These are phyloP conservation scores for Oreochromis aureus DNA, from an alignment of 2,113 vertebrate species.

Conservation along the genomic window DNA sequence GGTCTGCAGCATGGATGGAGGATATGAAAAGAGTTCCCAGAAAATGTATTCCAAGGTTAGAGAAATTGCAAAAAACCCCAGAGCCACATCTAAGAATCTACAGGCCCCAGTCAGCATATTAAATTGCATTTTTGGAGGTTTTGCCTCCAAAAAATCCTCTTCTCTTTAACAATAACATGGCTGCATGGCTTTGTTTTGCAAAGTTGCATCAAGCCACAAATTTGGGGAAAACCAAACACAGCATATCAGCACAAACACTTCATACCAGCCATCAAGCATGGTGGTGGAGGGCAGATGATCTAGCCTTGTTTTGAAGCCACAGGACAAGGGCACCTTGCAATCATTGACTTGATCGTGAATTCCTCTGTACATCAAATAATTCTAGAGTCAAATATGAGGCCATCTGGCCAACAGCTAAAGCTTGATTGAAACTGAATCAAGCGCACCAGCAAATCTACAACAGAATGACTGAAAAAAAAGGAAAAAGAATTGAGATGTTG, in stretches of 20 bases:
- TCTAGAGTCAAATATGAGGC: neutral
- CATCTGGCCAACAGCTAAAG: neutral
- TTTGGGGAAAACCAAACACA: neutral
- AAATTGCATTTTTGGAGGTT: neutral
- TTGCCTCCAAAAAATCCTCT: neutral
- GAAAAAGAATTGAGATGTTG: neutral
- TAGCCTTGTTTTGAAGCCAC: neutral
- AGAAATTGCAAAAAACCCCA: neutral
- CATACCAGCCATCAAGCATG: neutral
- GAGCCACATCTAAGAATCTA: neutral
- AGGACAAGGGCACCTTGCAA: neutral
- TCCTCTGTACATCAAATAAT: neutral
- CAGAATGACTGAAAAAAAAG: neutral
- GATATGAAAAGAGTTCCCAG: neutral
- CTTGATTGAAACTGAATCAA: neutral
- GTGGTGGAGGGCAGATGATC: neutral
- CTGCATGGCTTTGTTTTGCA: neutral
- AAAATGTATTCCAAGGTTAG: neutral
- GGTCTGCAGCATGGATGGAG: neutral
- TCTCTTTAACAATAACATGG: neutral
- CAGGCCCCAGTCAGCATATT: neutral
- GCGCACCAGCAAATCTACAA: neutral
- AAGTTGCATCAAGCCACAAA: neutral
- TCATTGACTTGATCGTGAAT: neutral
- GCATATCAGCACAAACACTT: neutral